These are phyloP conservation scores for Corydoras sp. DNA, from an alignment of 2,113 vertebrate species.

Conservation along the genomic window DNA sequence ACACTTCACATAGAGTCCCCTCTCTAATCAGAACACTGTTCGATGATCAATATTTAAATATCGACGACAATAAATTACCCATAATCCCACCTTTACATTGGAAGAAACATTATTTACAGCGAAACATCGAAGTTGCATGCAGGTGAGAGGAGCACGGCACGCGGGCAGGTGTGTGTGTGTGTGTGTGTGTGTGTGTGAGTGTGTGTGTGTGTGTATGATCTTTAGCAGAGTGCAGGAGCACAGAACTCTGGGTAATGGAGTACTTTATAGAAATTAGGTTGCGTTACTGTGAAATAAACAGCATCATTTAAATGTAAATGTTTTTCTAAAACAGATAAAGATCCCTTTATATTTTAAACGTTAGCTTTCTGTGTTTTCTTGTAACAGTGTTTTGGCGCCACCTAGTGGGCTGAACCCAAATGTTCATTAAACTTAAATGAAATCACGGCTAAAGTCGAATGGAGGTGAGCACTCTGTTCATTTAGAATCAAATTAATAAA, in stretches of 20 bases:
- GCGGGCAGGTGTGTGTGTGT: slow-evolving; percentile 32
- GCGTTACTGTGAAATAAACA: no score
- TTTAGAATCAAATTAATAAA: no score
- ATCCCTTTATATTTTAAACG: no score
- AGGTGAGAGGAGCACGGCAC: slow-evolving; percentile 54
- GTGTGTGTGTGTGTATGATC: slow-evolving; percentile 29
- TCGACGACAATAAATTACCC: slow-evolving; percentile 53
- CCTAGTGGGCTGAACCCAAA: no score
- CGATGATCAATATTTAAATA: slow-evolving; percentile 47
- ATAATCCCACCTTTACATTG: slow-evolving; percentile 54
- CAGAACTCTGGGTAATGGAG: not conserved
- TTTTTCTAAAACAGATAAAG: no score
- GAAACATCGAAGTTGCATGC: slow-evolving; percentile 67
- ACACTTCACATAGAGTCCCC: slow-evolving; percentile 51
- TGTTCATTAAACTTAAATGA: no score
- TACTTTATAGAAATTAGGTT: not conserved
- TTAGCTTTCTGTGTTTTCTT: no score
- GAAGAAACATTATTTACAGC: slow-evolving; percentile 68
- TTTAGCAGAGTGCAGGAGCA: slow-evolving; percentile 3
- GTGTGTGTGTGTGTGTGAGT: slow-evolving; percentile 25
- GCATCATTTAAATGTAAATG: no score
- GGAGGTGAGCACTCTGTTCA: no score
- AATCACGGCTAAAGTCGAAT: no score
- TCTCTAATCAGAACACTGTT: slow-evolving; percentile 64
- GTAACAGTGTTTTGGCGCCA: no score